These are phyloP conservation scores for Illadopsis cleaveri DNA, from an alignment of 2,113 vertebrate genomes.

Conservation along the genomic window DNA sequence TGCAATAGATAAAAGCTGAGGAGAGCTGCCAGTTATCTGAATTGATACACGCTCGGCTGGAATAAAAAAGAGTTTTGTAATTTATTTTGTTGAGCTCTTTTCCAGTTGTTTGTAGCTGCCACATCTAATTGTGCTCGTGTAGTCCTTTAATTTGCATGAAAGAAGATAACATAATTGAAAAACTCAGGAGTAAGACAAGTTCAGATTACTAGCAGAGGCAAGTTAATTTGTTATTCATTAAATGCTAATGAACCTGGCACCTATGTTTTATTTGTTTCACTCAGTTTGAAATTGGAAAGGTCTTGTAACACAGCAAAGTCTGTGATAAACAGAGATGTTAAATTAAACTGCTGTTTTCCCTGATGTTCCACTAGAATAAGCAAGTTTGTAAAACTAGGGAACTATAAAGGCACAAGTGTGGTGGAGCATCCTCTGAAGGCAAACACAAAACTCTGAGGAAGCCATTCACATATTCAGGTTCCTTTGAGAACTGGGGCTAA, in stretches of 20 bases:
- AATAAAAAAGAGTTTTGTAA: constrained; percentile 33
- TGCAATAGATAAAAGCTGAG: neutral
- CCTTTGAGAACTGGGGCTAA: neutral
- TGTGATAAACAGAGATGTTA: constrained; percentile 59
- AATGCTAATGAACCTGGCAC: constrained; percentile 74
- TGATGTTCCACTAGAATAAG: constrained; percentile 25
- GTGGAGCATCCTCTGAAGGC: neutral
- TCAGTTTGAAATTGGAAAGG: constrained; percentile 66
- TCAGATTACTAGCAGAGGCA: constrained; percentile 66
- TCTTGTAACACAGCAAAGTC: constrained; percentile 60
- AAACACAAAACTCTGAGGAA: neutral
- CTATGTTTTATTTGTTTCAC: constrained; percentile 71
- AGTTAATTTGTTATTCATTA: constrained; percentile 79
- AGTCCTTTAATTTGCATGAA: constrained; percentile 75
- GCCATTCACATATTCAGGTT: neutral
- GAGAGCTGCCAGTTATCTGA: constrained; percentile 35
- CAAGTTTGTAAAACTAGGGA: constrained; percentile 4
- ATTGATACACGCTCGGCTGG: neutral
- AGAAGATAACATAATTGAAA: constrained; percentile 74
- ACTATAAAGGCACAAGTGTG: neutral
- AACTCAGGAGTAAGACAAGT: constrained; percentile 70
- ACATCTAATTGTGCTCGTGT: constrained; percentile 72
- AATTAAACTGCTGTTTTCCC: constrained; percentile 53
- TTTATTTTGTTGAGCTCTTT: constrained; percentile 59
- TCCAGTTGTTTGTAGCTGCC: constrained; percentile 64